These are phyloP conservation scores for Typhlichthys eigenmanni DNA, from an alignment of 2,797 vertebrate genomes.

Conservation along the genomic window DNA sequence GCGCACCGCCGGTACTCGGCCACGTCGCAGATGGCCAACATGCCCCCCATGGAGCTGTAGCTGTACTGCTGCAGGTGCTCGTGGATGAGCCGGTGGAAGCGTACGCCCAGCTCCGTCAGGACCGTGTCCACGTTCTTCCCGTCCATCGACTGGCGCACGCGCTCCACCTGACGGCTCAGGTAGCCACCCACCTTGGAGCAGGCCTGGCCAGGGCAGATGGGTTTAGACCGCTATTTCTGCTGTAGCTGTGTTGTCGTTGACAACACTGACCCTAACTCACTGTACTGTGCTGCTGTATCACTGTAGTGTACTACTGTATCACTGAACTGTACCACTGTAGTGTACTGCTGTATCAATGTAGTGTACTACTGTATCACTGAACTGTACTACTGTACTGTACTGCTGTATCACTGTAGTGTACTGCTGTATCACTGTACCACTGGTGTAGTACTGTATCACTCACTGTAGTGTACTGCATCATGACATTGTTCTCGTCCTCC, in stretches of 20 bases:
- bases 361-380: too few relatives aligned
- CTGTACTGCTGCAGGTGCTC: slow-evolving; percentile 98
- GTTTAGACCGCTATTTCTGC: too few relatives aligned
- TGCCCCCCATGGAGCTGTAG: slow-evolving; percentile 98
- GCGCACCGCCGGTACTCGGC: slow-evolving; percentile 96
- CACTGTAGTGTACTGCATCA: slow-evolving; percentile 97
- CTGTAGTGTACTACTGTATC: slow-evolving; percentile 84
- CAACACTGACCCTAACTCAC: too few relatives aligned
- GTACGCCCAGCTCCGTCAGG: slow-evolving; percentile 92
- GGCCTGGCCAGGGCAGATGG: slow-evolving; percentile 73
- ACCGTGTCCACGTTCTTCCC: slow-evolving; percentile 98
- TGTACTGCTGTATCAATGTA: too few relatives aligned
- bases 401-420: too few relatives aligned
- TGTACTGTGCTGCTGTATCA: slow-evolving; percentile 55
- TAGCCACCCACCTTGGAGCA: slow-evolving; percentile 96
- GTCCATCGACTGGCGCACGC: slow-evolving; percentile 95
- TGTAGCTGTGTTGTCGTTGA: too few relatives aligned
- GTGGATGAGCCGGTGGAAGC: slow-evolving; percentile 95
- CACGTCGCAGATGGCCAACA: slow-evolving; percentile 98
- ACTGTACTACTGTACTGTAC: too few relatives aligned
- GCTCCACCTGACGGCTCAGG: slow-evolving; percentile 94
- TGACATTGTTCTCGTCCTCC: slow-evolving; percentile 97
- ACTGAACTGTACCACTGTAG: too few relatives aligned
- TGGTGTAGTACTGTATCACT: slow-evolving; percentile 50
- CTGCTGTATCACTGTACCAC: too few relatives aligned